Evolutionary conservation across 2,888 invertebrate species (phyloP).

Genomic region (Hanleya hanleyi): DNA sequence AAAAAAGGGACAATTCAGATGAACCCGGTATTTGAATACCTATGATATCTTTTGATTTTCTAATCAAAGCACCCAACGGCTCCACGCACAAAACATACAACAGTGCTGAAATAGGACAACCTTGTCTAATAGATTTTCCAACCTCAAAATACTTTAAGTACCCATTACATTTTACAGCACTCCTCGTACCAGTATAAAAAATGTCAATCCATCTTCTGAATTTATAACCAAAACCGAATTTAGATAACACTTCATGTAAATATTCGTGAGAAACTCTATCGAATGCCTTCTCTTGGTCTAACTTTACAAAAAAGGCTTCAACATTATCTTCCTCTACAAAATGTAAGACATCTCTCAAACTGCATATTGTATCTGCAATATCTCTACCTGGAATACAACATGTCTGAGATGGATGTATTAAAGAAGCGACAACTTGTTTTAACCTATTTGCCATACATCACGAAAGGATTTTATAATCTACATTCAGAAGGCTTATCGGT

Average conservation of each 20-base stretch:
- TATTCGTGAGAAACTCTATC: conserved; percentile 11
- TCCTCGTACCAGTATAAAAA: not conserved
- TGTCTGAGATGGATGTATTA: not conserved
- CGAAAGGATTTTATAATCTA: not conserved
- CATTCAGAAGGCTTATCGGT: not conserved
- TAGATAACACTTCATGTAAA: not conserved
- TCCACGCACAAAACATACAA: conserved; percentile 12
- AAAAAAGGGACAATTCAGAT: not conserved
- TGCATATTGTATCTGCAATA: not conserved
- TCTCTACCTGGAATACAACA: not conserved
- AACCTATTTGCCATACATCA: not conserved
- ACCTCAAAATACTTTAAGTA: not conserved
- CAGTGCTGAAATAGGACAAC: conserved; percentile 12
- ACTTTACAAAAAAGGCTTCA: not conserved
- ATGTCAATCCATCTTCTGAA: conserved; percentile 9
- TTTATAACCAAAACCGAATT: conserved; percentile 12
- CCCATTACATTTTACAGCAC: conserved; percentile 8
- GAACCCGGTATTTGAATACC: not conserved
- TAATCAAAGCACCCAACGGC: conserved; percentile 8
- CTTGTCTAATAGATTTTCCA: conserved; percentile 10
- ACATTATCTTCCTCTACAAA: not conserved
- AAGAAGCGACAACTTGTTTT: not conserved
- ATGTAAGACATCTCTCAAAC: not conserved
- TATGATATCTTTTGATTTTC: not conserved
- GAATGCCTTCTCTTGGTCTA: conserved; percentile 21